Evolutionary conservation across 1,140 invertebrate species (phyloP), one percentile per base, ranked within the genome.

Genomic region (Musca domestica): DNA sequence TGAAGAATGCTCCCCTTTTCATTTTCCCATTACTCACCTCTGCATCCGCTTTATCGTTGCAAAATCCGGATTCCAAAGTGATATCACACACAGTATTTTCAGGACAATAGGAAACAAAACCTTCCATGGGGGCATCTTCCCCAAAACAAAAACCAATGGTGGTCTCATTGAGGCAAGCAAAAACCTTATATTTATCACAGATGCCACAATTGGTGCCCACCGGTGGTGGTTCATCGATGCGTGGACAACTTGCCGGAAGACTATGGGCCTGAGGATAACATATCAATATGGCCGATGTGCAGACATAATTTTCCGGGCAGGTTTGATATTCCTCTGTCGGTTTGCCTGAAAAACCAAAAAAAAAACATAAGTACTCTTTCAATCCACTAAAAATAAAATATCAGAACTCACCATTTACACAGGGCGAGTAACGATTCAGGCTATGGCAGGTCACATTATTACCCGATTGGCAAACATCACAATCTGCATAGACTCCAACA

Each of bases 101-200:
- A 2, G 25, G 25, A 27, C 65, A 66, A 52, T 48, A 30, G 7
- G 27, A 51, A n/a, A 49, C 5, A 10, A 14, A 4, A 1, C 27
- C 65, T 19, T 52, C 23, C 3, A 30, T 23, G 1, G 64, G 65
- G 15, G 6, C 15, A 22, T 52, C 49, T 20, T 52, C 23, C 1
- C 65, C 65, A 54, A 27, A 66, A n/a, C 64, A 66, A 54, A 66
- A 66, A 15, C 48, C 65, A 41, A 66, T 52, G 7, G 65, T 54
- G 0, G 47, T 66, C 22, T 66, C 65, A 54, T 66, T 54, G 3
- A 66, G 14, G n/a, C 65, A 66, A 2, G 65, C 48, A 10, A 27
- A 66, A 1, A 52, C 49, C n/a, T 66, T 66, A 22, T 66, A 19
- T 15, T 51, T 23, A 54, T 25, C 27, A n/a, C 65, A 66, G 7